Evolutionary conservation across 2,888 invertebrate species (phyloP).

Genomic region (Himalopsyche japonica): DNA sequence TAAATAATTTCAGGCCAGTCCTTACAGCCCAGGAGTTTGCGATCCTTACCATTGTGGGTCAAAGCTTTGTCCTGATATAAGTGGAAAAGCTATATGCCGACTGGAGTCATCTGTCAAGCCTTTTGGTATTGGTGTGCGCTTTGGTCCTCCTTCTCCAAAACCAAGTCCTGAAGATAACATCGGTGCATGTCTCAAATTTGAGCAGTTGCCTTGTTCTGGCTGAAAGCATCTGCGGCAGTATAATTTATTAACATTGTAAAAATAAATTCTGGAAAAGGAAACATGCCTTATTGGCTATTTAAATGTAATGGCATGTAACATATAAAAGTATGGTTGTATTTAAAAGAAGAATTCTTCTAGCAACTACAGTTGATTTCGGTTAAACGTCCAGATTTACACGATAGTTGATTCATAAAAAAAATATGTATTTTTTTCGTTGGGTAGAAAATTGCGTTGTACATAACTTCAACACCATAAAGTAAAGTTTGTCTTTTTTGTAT

Average conservation of each 20-base stretch:
- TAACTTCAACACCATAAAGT: too few relatives aligned
- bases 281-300: too few relatives aligned
- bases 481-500: too few relatives aligned
- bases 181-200: slow-evolving; percentile 76
- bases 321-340: too few relatives aligned
- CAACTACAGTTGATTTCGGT: too few relatives aligned
- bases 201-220: slow-evolving; percentile 67
- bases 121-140: slow-evolving; percentile 77
- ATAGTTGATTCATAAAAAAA: too few relatives aligned
- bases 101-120: slow-evolving; percentile 78
- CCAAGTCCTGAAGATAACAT: slow-evolving; percentile 79
- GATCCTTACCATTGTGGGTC: slow-evolving; percentile 79
- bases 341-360: too few relatives aligned
- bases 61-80: slow-evolving; percentile 64
- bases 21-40: slow-evolving; percentile 66
- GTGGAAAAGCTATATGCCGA: slow-evolving; percentile 54
- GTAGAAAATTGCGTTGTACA: too few relatives aligned
- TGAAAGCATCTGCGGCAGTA: not conserved
- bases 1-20: slow-evolving; percentile 63
- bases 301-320: too few relatives aligned
- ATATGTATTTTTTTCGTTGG: too few relatives aligned
- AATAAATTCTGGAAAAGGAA: too few relatives aligned
- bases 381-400: too few relatives aligned
- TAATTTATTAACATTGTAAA: not conserved
- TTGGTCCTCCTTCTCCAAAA: slow-evolving; percentile 69